Conservation (phyloP, 2,797 vertebrate species). For the Molossus molossus region DNA sequence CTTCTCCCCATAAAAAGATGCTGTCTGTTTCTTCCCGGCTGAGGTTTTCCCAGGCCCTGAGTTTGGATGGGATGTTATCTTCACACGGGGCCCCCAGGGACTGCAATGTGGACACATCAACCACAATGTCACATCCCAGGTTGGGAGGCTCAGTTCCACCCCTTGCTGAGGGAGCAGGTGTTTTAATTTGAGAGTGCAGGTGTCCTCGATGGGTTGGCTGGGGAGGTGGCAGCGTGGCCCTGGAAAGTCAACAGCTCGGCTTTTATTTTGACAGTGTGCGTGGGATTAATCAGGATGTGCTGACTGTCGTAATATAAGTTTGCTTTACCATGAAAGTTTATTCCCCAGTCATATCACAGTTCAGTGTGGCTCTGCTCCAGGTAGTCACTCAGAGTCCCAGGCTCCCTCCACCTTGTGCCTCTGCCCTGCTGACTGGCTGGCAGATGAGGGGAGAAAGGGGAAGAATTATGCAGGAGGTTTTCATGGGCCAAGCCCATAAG, state of each 20-base stretch:
- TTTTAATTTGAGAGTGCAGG: not conserved
- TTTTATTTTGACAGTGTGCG: accelerated
- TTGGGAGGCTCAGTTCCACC: slow-evolving; percentile 81
- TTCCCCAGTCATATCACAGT: not conserved
- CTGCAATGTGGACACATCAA: slow-evolving; percentile 88
- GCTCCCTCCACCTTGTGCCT: not conserved
- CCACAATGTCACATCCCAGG: slow-evolving; percentile 89
- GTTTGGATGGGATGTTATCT: slow-evolving; percentile 89
- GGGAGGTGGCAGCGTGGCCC: not conserved
- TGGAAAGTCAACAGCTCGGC: not conserved
- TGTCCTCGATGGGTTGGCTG: accelerated
- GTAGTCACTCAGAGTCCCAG: not conserved
- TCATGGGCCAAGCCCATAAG: not conserved
- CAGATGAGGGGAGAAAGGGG: not conserved
- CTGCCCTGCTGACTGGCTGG: not conserved
- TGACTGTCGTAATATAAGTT: not conserved
- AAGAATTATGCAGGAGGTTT: not conserved
- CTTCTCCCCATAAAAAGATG: slow-evolving; percentile 89
- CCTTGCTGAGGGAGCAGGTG: not conserved
- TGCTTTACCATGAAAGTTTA: not conserved
- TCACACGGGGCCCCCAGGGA: slow-evolving; percentile 86
- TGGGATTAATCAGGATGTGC: not conserved
- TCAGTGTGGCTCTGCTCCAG: not conserved
- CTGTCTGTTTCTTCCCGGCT: slow-evolving; percentile 86
- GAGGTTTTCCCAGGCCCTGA: slow-evolving; percentile 89